Percentiles rank a stretch among this genome's conserved stretches.
These are phyloP conservation scores for Neopipo cinnamomea DNA, from an alignment of 2,113 vertebrate genomes.

Conservation along the genomic window DNA sequence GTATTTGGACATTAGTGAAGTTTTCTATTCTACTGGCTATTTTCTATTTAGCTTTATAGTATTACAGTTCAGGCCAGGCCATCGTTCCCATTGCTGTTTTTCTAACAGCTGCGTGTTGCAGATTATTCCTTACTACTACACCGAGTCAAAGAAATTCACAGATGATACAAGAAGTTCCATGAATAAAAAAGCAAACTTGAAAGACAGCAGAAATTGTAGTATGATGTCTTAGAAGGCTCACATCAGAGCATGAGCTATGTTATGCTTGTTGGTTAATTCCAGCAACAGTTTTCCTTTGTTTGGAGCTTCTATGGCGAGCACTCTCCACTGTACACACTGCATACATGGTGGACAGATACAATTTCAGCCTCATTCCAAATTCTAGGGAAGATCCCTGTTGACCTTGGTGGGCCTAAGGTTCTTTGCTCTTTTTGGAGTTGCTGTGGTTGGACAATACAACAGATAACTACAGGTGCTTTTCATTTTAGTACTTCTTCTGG, in stretches of 20 bases:
- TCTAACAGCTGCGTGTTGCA: neutral
- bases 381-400: neutral
- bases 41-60: neutral
- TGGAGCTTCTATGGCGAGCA: neutral
- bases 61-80: neutral
- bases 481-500: neutral
- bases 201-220: neutral
- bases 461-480: neutral
- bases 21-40: neutral
- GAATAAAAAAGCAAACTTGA: neutral
- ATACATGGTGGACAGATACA: neutral
- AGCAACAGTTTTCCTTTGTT: neutral
- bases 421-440: neutral
- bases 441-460: neutral
- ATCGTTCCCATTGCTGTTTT: neutral
- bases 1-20: neutral
- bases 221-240: neutral
- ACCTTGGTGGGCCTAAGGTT: neutral
- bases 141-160: neutral
- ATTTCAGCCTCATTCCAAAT: neutral
- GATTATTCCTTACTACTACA: neutral
- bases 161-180: neutral
- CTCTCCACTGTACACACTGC: neutral
- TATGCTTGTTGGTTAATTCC: neutral
- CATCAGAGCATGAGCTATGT: neutral